These are phyloP conservation scores for Drosophila guanche DNA, from an alignment of 1,140 invertebrate species.

Conservation along the genomic window DNA sequence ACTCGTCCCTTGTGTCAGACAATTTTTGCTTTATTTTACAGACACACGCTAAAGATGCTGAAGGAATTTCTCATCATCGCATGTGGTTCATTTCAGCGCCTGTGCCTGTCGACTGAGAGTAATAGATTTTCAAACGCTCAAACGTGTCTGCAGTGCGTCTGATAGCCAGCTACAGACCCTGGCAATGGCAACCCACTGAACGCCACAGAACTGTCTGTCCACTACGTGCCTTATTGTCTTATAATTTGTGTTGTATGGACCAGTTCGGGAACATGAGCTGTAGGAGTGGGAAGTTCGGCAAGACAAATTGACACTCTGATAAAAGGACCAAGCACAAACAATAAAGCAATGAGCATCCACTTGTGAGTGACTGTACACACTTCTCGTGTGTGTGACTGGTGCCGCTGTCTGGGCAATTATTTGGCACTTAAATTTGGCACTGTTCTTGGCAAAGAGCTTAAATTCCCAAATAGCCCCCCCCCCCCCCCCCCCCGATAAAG, in stretches of 20 bases:
- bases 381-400: no score
- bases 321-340: constrained; percentile 32
- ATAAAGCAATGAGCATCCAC: constrained; percentile 22
- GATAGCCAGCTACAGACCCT: constrained; percentile 8
- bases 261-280: not conserved
- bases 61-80: constrained; percentile 34
- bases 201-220: constrained; percentile 22
- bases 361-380: not conserved
- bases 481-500: no score
- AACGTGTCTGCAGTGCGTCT: constrained; percentile 54
- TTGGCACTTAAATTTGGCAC: constrained; percentile 17
- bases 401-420: constrained; percentile 26
- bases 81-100: constrained; percentile 53
- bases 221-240: constrained; percentile 72
- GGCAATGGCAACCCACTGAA: constrained; percentile 3
- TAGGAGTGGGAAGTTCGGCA: constrained; percentile 6
- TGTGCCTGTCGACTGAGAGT: constrained; percentile 58
- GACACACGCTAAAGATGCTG: constrained; percentile 6
- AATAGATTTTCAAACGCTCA: constrained; percentile 57
- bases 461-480: constrained; percentile 17
- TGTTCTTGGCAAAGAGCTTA: constrained; percentile 39
- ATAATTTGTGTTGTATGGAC: constrained; percentile 66
- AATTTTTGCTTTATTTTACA: constrained; percentile 13
- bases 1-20: constrained; percentile 4
- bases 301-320: constrained; percentile 70